phyloP scores from a whole-genome alignment of 2,888 invertebrate species.

The Agrilus biguttatus region DNA sequence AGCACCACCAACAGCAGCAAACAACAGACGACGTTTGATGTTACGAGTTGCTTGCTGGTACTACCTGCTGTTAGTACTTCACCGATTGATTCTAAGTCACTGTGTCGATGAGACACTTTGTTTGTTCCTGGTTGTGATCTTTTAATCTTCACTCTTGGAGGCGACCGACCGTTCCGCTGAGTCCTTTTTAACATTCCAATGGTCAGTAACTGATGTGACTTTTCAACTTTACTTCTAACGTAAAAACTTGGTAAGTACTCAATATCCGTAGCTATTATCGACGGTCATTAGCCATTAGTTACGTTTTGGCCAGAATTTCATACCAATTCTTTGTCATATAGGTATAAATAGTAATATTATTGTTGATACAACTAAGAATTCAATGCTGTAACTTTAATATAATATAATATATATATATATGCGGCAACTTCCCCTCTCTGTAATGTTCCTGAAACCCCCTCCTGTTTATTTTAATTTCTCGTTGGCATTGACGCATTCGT shows the following conservation, averaged over 20 bases:
- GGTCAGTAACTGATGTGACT: not conserved
- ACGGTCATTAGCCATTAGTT: too few species aligned
- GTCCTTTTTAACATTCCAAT: not conserved
- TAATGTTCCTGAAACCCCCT: too few species aligned
- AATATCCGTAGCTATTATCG: too few species aligned
- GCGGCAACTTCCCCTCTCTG: too few species aligned
- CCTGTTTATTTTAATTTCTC: too few species aligned
- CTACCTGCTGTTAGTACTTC: slow-evolving; percentile 3
- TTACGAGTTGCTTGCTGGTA: not conserved
- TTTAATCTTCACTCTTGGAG: slow-evolving; percentile 6
- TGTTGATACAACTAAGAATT: too few species aligned
- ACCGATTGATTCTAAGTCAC: slow-evolving; percentile 14
- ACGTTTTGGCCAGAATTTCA: too few species aligned
- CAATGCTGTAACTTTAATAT: too few species aligned
- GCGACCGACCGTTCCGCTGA: not conserved
- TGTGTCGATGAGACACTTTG: slow-evolving; percentile 23
- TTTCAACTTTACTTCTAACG: not conserved
- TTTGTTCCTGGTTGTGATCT: slow-evolving; percentile 12
- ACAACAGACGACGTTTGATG: not conserved
- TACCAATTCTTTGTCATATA: too few species aligned
- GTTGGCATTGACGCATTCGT: too few species aligned
- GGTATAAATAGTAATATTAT: too few species aligned
- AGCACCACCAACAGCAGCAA: not conserved
- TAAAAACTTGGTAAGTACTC: not conserved
- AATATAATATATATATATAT: too few species aligned